These are phyloP conservation scores for Biston stratarius DNA, from an alignment of 2,888 invertebrate genomes.

Conservation along the genomic window DNA sequence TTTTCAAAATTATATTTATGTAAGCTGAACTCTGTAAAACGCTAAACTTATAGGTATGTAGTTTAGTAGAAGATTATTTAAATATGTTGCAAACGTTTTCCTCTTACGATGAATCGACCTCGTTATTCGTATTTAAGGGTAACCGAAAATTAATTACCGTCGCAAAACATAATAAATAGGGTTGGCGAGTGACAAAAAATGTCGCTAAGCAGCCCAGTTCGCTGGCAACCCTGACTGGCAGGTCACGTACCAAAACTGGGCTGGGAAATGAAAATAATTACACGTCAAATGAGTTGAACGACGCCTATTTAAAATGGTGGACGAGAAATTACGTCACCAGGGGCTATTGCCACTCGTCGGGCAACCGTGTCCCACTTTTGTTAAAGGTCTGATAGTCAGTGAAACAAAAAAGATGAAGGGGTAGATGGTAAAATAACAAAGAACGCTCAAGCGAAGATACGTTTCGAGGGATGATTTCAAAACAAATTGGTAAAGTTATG, in stretches of 20 bases:
- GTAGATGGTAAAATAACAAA: slow-evolving; percentile 2
- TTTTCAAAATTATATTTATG: not conserved
- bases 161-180: slow-evolving; percentile 65
- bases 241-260: slow-evolving; percentile 66
- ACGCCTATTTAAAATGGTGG: slow-evolving; percentile 72
- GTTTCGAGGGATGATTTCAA: not conserved
- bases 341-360: slow-evolving; percentile 57
- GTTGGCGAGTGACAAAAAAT: slow-evolving; percentile 65
- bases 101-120: slow-evolving; percentile 33
- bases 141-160: slow-evolving; percentile 65
- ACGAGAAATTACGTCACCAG: slow-evolving; percentile 55
- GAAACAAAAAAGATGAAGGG: slow-evolving; percentile 3
- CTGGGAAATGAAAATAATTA: slow-evolving; percentile 76
- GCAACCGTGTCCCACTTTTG: slow-evolving; percentile 21
- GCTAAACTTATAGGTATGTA: no score
- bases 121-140: slow-evolving; percentile 49
- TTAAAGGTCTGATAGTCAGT: slow-evolving; percentile 7
- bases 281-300: slow-evolving; percentile 77
- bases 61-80: not conserved
- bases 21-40: no score
- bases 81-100: no score
- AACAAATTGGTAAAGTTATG: not conserved
- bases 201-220: slow-evolving; percentile 45
- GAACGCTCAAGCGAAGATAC: not conserved
- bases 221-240: slow-evolving; percentile 42